Percentiles rank a stretch among this genome's conserved stretches.
These are phyloP conservation scores for Gymnarchus niloticus DNA, from an alignment of 2,113 vertebrate species.

Conservation along the genomic window DNA sequence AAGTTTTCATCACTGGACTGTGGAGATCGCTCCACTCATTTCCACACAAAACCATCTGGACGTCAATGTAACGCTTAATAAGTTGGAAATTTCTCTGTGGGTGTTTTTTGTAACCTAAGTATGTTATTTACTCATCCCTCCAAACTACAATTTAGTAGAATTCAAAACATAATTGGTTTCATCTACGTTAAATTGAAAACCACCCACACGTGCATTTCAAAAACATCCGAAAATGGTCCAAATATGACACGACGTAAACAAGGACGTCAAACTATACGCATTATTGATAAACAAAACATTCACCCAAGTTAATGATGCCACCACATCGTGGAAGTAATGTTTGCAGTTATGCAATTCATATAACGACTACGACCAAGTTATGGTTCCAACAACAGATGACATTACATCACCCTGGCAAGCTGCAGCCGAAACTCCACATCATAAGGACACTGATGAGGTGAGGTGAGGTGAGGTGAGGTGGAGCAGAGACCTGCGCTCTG, in stretches of 20 bases:
- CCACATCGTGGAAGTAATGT: background rate
- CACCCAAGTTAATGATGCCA: background rate
- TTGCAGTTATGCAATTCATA: background rate
- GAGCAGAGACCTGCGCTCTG: background rate
- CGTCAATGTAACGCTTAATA: no score
- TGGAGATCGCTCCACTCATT: no score
- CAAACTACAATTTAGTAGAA: no score
- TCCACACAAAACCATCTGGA: no score
- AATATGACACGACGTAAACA: background rate
- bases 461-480: background rate
- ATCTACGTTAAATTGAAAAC: background rate
- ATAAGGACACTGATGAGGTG: background rate
- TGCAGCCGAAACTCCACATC: background rate
- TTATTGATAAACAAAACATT: background rate
- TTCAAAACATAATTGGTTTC: no score
- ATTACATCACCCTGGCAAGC: background rate
- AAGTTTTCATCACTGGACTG: no score
- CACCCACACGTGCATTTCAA: background rate
- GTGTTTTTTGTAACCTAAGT: no score
- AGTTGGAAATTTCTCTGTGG: no score
- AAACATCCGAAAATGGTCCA: background rate
- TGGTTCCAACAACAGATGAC: background rate
- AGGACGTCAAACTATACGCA: background rate
- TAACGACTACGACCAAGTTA: background rate
- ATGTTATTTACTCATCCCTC: no score